Evolutionary conservation across 2,888 invertebrate genomes (phyloP).

Genomic region (Crepidodera aurea): DNA sequence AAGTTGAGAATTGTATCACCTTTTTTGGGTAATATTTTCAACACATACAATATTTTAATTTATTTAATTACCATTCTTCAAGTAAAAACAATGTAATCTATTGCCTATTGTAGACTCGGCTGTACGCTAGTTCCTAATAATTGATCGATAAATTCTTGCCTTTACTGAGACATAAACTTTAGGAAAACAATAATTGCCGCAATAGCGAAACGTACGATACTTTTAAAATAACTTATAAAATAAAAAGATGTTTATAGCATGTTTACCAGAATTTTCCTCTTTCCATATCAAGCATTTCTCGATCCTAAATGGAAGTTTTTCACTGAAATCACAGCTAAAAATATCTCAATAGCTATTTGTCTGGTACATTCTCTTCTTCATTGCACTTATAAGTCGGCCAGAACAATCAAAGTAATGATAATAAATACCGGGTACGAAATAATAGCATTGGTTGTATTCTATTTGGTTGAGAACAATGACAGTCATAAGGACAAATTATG

Average conservation of each 20-base stretch:
- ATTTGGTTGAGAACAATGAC: slow-evolving; percentile 53
- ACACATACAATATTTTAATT: no score
- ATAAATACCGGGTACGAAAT: slow-evolving; percentile 48
- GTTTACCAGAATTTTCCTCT: background rate
- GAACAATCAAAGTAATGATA: slow-evolving; percentile 46
- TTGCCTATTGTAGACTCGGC: no score
- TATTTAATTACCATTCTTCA: no score
- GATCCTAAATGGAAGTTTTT: background rate
- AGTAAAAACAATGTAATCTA: no score
- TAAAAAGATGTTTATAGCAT: background rate
- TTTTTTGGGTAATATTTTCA: no score
- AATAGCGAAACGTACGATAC: no score
- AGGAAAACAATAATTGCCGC: no score
- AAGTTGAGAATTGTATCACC: no score
- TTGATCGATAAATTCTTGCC: no score
- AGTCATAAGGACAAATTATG: slow-evolving; percentile 58
- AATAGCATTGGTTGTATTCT: slow-evolving; percentile 49
- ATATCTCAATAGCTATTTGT: slow-evolving; percentile 5
- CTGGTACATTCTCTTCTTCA: background rate
- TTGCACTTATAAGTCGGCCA: background rate
- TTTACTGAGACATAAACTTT: no score
- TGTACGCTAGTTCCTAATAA: no score
- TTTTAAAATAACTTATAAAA: no score
- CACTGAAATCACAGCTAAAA: background rate
- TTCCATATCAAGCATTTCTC: background rate